Conservation (phyloP, 1,140 invertebrate genomes). For the Drosophila albomicans region DNA sequence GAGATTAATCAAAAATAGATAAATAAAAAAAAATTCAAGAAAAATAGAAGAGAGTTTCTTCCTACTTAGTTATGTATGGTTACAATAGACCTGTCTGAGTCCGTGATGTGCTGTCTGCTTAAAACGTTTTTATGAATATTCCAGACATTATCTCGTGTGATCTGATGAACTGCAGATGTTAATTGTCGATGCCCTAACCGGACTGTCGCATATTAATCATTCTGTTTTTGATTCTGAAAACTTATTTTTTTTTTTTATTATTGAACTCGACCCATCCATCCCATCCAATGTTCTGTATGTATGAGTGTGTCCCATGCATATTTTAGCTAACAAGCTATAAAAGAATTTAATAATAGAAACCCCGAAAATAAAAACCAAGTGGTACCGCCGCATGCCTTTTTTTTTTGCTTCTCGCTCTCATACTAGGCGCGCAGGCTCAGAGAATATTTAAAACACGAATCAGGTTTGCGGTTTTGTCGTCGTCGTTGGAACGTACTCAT, state of each 20-base stretch:
- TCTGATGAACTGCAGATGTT: constrained; percentile 12
- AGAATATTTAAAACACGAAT: constrained; percentile 63
- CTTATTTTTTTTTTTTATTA: neutral
- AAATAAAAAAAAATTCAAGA: neutral
- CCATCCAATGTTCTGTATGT: neutral
- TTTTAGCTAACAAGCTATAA: constrained; percentile 50
- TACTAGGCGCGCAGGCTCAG: constrained; percentile 22
- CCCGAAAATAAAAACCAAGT: constrained; percentile 44
- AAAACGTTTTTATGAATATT: neutral
- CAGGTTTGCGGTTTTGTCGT: constrained; percentile 55
- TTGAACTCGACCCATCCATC: neutral
- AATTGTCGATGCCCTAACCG: constrained; percentile 1
- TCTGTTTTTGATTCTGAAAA: neutral
- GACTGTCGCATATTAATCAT: constrained; percentile 18
- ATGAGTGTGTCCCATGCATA: constrained; percentile 36
- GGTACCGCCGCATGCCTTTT: neutral
- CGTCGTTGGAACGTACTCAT: constrained; percentile 23
- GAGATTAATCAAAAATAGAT: constrained; percentile 43
- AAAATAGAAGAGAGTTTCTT: neutral
- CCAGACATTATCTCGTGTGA: neutral
- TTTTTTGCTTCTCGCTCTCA: constrained; percentile 9
- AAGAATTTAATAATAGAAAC: constrained; percentile 53
- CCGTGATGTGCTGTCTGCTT: neutral
- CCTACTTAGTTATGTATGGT: neutral
- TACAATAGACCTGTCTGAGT: neutral